phyloP scores from a whole-genome alignment of 2,797 vertebrate species.

The Neoniphon sammara region DNA sequence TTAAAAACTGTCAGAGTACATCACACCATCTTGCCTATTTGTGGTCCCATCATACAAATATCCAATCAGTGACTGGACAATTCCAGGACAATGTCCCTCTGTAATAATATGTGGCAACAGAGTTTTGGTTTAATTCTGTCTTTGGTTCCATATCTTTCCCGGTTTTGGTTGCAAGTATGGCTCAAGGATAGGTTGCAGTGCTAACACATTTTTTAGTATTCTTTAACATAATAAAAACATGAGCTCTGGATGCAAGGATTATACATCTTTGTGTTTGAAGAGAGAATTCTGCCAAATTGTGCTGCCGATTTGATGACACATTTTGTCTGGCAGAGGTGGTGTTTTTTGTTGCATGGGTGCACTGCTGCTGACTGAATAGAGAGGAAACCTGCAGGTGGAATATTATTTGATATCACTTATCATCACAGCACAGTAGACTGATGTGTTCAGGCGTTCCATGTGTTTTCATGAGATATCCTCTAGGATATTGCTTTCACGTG shows the following conservation, averaged over 20 bases:
- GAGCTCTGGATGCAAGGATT: too few relatives aligned
- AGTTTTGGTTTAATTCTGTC: too few relatives aligned
- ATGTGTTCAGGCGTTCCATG: not conserved
- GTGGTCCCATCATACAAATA: not conserved
- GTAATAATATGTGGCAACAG: too few relatives aligned
- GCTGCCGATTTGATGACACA: too few relatives aligned
- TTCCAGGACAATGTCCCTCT: not conserved
- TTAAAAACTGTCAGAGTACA: constrained; percentile 35
- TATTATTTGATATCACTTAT: not conserved
- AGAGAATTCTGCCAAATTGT: too few relatives aligned
- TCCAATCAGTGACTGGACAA: constrained; percentile 8
- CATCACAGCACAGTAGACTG: not conserved
- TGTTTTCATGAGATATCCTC: not conserved
- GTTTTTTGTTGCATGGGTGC: too few relatives aligned
- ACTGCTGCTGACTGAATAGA: not conserved
- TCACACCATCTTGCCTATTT: constrained; percentile 5
- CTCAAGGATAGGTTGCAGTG: too few relatives aligned
- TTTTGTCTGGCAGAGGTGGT: too few relatives aligned
- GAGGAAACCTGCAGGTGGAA: not conserved
- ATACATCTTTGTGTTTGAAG: too few relatives aligned
- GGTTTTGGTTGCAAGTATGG: not conserved
- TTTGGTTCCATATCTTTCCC: not conserved
- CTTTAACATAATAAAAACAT: too few relatives aligned
- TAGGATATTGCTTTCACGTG: too few relatives aligned
- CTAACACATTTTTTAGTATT: too few relatives aligned